Percentiles rank a stretch among this genome's conserved stretches.
Evolutionary conservation across 2,888 invertebrate species (phyloP).

Genomic region (Melinaea marsaeus): DNA sequence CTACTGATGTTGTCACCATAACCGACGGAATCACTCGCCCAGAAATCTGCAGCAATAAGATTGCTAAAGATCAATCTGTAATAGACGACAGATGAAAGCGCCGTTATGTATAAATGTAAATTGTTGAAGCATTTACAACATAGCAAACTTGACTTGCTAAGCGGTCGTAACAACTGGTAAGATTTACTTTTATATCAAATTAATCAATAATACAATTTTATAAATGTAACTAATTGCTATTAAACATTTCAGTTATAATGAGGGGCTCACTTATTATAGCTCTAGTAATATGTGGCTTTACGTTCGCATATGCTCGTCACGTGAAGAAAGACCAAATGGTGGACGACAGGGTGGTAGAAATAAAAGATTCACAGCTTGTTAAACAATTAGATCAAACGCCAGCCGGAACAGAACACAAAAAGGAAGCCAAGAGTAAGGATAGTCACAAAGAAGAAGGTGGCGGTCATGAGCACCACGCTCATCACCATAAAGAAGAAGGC

Average conservation of each 20-base stretch:
- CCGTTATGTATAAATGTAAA: slow-evolving; percentile 72
- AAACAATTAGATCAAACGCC: slow-evolving; percentile 57
- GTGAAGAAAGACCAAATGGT: slow-evolving; percentile 46
- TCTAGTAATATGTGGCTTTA: slow-evolving; percentile 51
- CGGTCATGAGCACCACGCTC: slow-evolving; percentile 82
- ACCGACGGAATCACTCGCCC: slow-evolving; percentile 64
- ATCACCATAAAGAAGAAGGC: slow-evolving; percentile 83
- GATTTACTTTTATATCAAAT: slow-evolving; percentile 21
- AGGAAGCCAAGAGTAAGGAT: slow-evolving; percentile 64
- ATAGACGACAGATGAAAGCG: slow-evolving; percentile 68
- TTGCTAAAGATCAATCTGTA: slow-evolving; percentile 72
- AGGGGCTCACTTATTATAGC: slow-evolving; percentile 53
- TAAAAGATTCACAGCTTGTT: slow-evolving; percentile 30
- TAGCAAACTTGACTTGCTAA: slow-evolving; percentile 50
- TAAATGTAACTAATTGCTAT: slow-evolving; percentile 16
- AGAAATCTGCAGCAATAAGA: slow-evolving; percentile 69
- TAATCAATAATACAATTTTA: not conserved
- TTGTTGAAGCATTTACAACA: slow-evolving; percentile 63
- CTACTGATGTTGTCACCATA: slow-evolving; percentile 62
- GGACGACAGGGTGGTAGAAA: slow-evolving; percentile 24
- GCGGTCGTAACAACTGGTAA: slow-evolving; percentile 50
- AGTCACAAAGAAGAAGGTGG: slow-evolving; percentile 81
- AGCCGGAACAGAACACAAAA: slow-evolving; percentile 70
- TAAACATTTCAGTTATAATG: slow-evolving; percentile 49
- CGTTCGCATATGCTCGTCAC: slow-evolving; percentile 53